phyloP scores from a whole-genome alignment of 2,113 vertebrate genomes.

The Lutjanus erythropterus region DNA sequence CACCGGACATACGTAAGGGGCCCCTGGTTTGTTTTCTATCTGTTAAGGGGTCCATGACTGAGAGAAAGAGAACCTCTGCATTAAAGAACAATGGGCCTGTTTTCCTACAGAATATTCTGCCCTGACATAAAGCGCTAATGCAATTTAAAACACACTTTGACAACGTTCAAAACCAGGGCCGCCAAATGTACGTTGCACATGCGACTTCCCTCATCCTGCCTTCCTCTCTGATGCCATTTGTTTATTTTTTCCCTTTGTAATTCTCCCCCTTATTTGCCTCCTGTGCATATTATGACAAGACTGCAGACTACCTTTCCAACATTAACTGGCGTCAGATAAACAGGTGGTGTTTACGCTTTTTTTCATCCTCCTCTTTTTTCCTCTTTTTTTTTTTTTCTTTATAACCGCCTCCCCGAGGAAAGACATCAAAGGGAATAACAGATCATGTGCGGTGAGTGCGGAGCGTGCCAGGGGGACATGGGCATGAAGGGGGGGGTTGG shows the following conservation, averaged over 20 bases:
- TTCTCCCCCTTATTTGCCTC: conserved; percentile 45
- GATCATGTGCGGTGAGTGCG: conserved; percentile 76
- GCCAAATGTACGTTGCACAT: conserved; percentile 40
- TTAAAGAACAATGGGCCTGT: conserved; percentile 2
- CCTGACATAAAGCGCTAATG: conserved; percentile 26
- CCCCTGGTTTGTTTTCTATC: too few species aligned
- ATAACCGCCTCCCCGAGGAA: conserved; percentile 70
- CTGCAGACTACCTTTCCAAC: conserved; percentile 64
- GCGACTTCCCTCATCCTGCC: conserved; percentile 11
- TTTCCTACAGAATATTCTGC: conserved; percentile 12
- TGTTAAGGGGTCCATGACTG: too few species aligned
- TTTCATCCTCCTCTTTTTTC: conserved; percentile 32
- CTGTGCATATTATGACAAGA: conserved; percentile 70
- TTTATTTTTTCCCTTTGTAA: conserved; percentile 66
- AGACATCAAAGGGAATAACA: conserved; percentile 83
- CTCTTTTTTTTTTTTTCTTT: conserved; percentile 49
- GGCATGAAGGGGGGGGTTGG: conserved; percentile 23
- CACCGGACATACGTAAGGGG: too few species aligned
- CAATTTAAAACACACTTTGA: conserved; percentile 82
- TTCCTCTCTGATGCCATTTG: conserved; percentile 63
- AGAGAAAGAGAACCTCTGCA: too few species aligned
- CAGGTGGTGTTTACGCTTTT: conserved; percentile 83
- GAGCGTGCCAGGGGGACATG: conserved; percentile 71
- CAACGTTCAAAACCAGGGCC: conserved; percentile 38
- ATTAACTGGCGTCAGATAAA: conserved; percentile 71